Evolutionary conservation across 2,888 invertebrate species (phyloP).

Genomic region (Camptogramma bilineatum): DNA sequence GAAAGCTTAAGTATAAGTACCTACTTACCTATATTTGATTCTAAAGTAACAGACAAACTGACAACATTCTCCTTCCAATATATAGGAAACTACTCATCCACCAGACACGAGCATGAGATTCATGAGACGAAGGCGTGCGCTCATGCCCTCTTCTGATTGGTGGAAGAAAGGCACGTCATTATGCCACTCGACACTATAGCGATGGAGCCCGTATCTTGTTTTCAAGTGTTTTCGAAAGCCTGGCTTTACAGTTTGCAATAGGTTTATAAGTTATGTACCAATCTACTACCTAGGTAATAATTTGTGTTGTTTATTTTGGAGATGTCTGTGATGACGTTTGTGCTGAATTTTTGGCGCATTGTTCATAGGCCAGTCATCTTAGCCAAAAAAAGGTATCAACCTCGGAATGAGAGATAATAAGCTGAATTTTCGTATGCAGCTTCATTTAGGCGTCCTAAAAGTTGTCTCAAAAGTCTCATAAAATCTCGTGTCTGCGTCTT

Average conservation of each 20-base stretch:
- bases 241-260: neutral
- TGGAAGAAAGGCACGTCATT: conserved; percentile 36
- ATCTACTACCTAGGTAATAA: neutral
- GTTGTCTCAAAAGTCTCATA: no score
- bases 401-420: no score
- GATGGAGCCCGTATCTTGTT: conserved; percentile 9
- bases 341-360: neutral
- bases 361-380: no score
- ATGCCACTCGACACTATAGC: conserved; percentile 8
- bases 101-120: conserved; percentile 58
- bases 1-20: no score
- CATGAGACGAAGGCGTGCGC: conserved; percentile 77
- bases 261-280: neutral
- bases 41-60: neutral
- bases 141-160: conserved; percentile 58
- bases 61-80: neutral
- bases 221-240: conserved; percentile 32
- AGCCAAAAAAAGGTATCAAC: no score
- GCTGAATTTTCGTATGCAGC: no score
- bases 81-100: neutral
- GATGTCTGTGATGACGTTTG: no score
- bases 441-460: no score
- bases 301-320: neutral
- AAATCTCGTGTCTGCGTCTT: no score
- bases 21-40: no score